Evolutionary conservation across 2,888 invertebrate genomes (phyloP).

Genomic region (Phoronis australis): DNA sequence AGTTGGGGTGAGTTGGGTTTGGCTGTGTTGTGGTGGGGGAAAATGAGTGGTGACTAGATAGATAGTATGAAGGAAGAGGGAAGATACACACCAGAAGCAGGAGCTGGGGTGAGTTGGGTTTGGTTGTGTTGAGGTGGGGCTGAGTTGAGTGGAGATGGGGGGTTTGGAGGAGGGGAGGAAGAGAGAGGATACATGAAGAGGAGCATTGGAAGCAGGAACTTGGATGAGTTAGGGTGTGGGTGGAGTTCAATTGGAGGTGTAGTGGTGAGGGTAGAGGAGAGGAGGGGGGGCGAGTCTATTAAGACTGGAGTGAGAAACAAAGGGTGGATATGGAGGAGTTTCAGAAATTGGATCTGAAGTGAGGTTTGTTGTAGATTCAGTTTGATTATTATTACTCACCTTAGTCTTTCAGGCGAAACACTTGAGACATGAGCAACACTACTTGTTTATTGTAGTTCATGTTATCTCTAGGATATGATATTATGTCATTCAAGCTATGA

Average conservation of each 20-base stretch:
- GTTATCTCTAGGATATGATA: too few relatives aligned
- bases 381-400: too few relatives aligned
- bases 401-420: too few relatives aligned
- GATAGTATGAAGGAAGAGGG: constrained; percentile 35
- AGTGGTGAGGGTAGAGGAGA: constrained; percentile 32
- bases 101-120: constrained; percentile 40
- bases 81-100: constrained; percentile 34
- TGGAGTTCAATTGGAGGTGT: constrained; percentile 42
- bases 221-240: constrained; percentile 28
- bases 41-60: constrained; percentile 42
- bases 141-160: constrained; percentile 42
- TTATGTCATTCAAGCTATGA: not conserved
- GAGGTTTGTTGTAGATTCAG: too few relatives aligned
- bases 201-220: constrained; percentile 39
- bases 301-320: too few relatives aligned
- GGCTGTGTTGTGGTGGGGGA: constrained; percentile 30
- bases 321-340: constrained; percentile 36
- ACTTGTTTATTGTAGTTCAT: too few relatives aligned
- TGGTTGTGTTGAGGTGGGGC: constrained; percentile 30
- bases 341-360: constrained; percentile 38
- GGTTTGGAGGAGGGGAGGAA: constrained; percentile 33
- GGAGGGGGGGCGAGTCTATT: too few relatives aligned
- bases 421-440: too few relatives aligned
- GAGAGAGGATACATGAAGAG: constrained; percentile 39
- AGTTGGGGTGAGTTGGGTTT: constrained; percentile 36